phyloP scores from a whole-genome alignment of 2,113 vertebrate species.

The Edolisoma coerulescens region DNA sequence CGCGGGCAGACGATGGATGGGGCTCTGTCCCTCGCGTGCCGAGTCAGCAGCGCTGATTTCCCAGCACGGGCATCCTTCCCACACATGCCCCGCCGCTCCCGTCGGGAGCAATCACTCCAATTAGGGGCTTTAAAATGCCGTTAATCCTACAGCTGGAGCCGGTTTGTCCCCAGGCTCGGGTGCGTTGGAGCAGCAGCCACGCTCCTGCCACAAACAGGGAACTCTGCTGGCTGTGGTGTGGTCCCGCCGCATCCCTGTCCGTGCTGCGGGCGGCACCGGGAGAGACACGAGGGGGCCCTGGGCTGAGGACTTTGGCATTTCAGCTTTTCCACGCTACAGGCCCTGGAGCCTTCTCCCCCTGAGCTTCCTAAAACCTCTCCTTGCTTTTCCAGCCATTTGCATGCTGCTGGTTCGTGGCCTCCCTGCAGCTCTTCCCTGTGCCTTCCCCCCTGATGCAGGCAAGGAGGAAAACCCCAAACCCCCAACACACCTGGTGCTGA shows the following conservation, averaged over 20 bases:
- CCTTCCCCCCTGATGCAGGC: neutral
- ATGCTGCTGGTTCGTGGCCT: neutral
- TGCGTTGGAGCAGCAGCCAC: accelerated
- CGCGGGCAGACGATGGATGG: accelerated
- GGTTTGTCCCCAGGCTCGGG: neutral
- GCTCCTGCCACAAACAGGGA: neutral
- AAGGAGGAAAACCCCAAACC: neutral
- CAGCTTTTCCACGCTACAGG: neutral
- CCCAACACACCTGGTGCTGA: accelerated
- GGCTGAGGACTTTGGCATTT: neutral
- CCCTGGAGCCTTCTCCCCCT: neutral
- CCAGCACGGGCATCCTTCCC: accelerated
- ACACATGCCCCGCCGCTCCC: neutral
- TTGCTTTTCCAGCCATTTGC: neutral
- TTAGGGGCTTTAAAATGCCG: neutral
- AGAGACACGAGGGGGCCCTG: neutral
- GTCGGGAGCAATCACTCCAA: neutral
- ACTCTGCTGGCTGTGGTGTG: neutral
- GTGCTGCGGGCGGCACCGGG: accelerated
- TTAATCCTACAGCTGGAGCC: neutral
- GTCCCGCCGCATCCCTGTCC: accelerated
- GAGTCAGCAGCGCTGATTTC: neutral
- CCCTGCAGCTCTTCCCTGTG: neutral
- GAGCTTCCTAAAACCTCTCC: neutral
- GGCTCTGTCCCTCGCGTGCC: accelerated